phyloP scores from a whole-genome alignment of 2,797 vertebrate species.

The Siniperca obscura region DNA sequence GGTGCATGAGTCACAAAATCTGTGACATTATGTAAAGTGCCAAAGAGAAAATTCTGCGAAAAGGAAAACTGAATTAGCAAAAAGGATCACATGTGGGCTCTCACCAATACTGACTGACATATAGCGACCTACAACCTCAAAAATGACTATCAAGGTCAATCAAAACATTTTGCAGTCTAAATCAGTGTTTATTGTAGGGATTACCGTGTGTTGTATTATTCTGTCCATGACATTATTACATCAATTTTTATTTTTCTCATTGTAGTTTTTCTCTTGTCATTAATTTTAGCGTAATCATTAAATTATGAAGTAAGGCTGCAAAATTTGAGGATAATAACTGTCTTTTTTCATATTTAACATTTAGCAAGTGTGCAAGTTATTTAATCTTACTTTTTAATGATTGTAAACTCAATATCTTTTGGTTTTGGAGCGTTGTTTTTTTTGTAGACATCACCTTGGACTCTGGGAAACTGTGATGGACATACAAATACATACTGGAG shows the following conservation, averaged over 20 bases:
- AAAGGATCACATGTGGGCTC: background rate
- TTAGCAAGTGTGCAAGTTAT: too few relatives aligned
- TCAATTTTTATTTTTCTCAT: background rate
- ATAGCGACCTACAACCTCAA: background rate
- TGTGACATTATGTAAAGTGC: background rate
- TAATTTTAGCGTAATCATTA: background rate
- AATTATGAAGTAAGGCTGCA: background rate
- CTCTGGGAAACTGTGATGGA: too few relatives aligned
- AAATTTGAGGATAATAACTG: background rate
- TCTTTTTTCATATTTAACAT: too few relatives aligned
- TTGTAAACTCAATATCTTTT: background rate
- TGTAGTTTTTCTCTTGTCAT: background rate
- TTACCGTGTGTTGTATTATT: too few relatives aligned
- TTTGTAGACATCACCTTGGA: background rate
- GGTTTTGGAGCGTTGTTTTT: background rate
- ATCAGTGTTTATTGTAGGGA: background rate
- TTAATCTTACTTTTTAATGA: background rate
- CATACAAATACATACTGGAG: background rate
- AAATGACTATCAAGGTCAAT: background rate
- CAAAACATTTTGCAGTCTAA: background rate
- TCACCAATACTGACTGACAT: background rate
- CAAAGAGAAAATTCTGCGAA: background rate
- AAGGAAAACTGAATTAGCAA: background rate
- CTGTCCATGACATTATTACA: background rate
- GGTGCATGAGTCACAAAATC: slow-evolving; percentile 8